phyloP scores from a whole-genome alignment of 2,797 vertebrate genomes.

The Onychomys torridus region DNA sequence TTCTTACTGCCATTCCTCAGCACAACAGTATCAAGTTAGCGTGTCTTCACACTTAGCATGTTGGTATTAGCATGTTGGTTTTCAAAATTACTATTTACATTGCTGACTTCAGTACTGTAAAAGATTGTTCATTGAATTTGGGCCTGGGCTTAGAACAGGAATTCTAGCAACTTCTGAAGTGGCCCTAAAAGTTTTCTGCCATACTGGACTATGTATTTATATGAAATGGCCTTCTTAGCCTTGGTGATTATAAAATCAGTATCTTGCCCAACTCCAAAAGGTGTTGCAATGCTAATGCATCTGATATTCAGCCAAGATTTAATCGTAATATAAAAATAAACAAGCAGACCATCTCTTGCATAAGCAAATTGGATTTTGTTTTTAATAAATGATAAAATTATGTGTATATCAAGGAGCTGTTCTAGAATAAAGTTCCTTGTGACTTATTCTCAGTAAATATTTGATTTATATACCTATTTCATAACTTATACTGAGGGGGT shows the following conservation, averaged over 20 bases:
- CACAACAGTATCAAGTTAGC: background rate
- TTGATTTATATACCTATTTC: background rate
- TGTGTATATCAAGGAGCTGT: background rate
- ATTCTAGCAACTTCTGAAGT: background rate
- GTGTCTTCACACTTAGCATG: background rate
- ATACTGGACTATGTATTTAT: background rate
- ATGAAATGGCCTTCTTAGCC: background rate
- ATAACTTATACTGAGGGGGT: background rate
- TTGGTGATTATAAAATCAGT: background rate
- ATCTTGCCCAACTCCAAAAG: background rate
- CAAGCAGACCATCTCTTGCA: background rate
- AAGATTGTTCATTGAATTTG: background rate
- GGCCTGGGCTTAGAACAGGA: background rate
- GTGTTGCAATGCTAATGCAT: background rate
- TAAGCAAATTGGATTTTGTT: background rate
- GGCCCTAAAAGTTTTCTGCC: background rate
- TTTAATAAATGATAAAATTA: background rate
- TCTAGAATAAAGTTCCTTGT: background rate
- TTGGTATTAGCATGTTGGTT: background rate
- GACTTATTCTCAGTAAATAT: background rate
- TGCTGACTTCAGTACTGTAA: background rate
- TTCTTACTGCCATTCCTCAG: background rate
- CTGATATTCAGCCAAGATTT: background rate
- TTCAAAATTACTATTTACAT: background rate
- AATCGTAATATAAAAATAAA: background rate